A percentile compares a stretch with the other conserved stretches of the same genome.
phyloP scores from a whole-genome alignment of 1,140 invertebrate genomes.

The Drosophila repleta region DNA sequence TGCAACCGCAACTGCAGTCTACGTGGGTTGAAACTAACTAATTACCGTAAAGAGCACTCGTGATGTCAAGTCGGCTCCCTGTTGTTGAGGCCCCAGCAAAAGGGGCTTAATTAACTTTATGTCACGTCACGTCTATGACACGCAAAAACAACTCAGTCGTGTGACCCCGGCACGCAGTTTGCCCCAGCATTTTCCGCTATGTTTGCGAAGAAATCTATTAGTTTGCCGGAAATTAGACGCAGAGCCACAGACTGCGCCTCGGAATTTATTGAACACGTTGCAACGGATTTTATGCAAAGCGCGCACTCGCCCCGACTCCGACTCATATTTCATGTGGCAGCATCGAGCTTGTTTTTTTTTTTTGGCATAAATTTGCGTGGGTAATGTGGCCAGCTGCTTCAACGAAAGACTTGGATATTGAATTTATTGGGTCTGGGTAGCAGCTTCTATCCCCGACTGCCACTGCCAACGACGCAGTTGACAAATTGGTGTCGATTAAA shows the following conservation, averaged over 20 bases:
- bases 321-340: constrained; percentile 32
- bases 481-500: constrained; percentile 49
- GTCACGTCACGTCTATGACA: constrained; percentile 40
- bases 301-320: constrained; percentile 7
- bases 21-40: constrained; percentile 13
- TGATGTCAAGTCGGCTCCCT: no score
- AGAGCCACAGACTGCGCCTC: constrained; percentile 13
- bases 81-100: constrained; percentile 30
- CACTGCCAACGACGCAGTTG: neutral
- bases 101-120: constrained; percentile 35
- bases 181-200: constrained; percentile 1
- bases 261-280: constrained; percentile 53
- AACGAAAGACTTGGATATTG: constrained; percentile 35
- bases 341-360: constrained; percentile 33
- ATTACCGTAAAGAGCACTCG: constrained; percentile 39
- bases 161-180: constrained; percentile 1
- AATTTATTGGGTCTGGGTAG: constrained; percentile 38
- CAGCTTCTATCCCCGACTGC: neutral
- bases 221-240: constrained; percentile 61
- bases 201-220: constrained; percentile 37
- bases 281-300: constrained; percentile 59
- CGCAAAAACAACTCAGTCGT: constrained; percentile 23
- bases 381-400: constrained; percentile 26
- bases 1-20: constrained; percentile 5
- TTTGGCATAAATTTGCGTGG: constrained; percentile 59